Base-by-base conservation (phyloP, 2,797 vertebrate genomes). In the Synanceia verrucosa region DNA sequence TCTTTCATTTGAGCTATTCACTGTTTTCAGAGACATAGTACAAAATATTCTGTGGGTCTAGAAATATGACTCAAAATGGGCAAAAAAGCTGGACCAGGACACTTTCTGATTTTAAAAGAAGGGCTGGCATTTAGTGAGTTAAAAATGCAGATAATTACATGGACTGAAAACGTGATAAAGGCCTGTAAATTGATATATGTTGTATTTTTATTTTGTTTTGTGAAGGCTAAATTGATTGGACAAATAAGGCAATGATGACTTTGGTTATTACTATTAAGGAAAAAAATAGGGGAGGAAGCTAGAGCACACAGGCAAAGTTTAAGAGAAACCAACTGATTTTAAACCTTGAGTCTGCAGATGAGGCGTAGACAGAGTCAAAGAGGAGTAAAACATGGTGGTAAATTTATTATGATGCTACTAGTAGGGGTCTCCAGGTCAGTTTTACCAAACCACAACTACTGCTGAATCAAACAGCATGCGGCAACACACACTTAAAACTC, bases 401-500 rank as follows among this genome's bases (percentile, higher is more conserved):
- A 52, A 79, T 67, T 16, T 31, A 26, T 55, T n/a, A 4, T 39
- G 33, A 64, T 37, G 26, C 12, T 53, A 28, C 53, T 70, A 29
- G 2, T 5, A 51, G 39, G 34, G 21, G 26, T 46, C 47, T 36
- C 39, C 19, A 47, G 50, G 44, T 68, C 28, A 63, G 47, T 24
- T 18, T 46, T 50, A 66, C 66, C 24, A 36, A 9, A 65, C 5
- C 19, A 26, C 0, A 56, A 28, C 53, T 2, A 11, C 46, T 39
- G 57, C 59, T 58, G 34, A 55, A 58, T 47, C 36, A 55, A 72
- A 50, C n/a, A 43, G 56, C 43, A 31, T 33, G 37, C 47, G 51
- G n/a, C 16, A 29, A 69, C n/a, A 39, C 19, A 65, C 53, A 69
- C 48, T 66, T 34, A 48, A 81, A 83, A 83, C 63, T 78, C 31